phyloP scores from a whole-genome alignment of 2,888 invertebrate species.

The Lasioglossum villosulum region DNA sequence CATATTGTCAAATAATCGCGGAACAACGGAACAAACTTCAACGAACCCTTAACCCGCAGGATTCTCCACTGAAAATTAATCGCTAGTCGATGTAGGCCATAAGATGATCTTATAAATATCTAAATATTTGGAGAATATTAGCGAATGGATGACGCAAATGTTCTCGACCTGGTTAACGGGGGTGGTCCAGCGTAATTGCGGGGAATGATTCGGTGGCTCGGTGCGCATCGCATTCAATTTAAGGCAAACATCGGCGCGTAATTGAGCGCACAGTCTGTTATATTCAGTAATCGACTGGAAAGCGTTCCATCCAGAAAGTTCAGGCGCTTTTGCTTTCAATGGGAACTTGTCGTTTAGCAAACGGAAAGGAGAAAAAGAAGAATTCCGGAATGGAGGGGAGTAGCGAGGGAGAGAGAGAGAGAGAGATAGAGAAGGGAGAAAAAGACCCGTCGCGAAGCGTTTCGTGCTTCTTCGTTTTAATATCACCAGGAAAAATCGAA shows the following conservation, averaged over 20 bases:
- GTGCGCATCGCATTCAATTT: slow-evolving; percentile 9
- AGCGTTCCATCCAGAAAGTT: slow-evolving; percentile 38
- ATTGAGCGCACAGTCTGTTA: slow-evolving; percentile 27
- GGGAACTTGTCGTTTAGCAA: slow-evolving; percentile 23
- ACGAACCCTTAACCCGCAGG: background rate
- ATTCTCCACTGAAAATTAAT: background rate
- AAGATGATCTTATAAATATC: slow-evolving; percentile 9
- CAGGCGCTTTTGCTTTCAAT: slow-evolving; percentile 25
- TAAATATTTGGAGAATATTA: background rate
- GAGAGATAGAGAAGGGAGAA: background rate
- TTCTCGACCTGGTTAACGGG: background rate
- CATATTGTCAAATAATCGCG: background rate
- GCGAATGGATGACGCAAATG: background rate
- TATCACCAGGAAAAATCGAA: slow-evolving; percentile 44
- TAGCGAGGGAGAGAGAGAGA: background rate
- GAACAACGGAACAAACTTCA: background rate
- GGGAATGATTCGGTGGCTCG: background rate
- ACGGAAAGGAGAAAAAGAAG: slow-evolving; percentile 3
- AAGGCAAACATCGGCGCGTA: slow-evolving; percentile 6
- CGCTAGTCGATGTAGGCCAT: background rate
- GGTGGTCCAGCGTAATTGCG: background rate
- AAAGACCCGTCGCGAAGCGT: slow-evolving; percentile 5
- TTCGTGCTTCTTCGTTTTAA: slow-evolving; percentile 34
- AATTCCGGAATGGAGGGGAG: background rate
- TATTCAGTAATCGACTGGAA: slow-evolving; percentile 44